Conservation (phyloP, 2,113 vertebrate genomes). For the Cettia cetti region DNA sequence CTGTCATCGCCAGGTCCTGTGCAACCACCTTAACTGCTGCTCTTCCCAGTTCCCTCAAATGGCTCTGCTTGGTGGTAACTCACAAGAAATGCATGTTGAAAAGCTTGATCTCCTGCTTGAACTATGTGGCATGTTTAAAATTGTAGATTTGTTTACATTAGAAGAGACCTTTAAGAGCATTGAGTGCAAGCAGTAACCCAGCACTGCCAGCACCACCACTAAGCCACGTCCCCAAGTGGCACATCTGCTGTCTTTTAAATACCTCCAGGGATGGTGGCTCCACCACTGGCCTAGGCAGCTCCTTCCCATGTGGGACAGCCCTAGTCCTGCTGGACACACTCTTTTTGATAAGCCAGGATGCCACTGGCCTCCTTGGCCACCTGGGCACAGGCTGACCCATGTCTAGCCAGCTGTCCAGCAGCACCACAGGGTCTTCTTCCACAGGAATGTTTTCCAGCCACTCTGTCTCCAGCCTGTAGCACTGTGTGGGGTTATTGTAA, state of each 20-base stretch:
- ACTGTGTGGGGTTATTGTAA: neutral
- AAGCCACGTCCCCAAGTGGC: neutral
- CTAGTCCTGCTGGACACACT: neutral
- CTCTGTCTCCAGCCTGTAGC: neutral
- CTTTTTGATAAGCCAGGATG: neutral
- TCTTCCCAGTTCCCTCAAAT: neutral
- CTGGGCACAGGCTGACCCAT: neutral
- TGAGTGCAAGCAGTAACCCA: neutral
- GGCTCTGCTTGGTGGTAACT: neutral
- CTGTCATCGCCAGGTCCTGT: neutral
- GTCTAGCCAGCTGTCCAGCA: neutral
- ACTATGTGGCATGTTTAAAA: neutral
- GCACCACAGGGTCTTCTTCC: neutral
- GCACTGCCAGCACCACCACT: neutral
- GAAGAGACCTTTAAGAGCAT: neutral
- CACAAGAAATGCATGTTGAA: neutral
- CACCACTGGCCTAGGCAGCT: neutral
- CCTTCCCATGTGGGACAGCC: neutral
- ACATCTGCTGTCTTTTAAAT: neutral
- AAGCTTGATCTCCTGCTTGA: neutral
- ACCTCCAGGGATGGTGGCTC: too few relatives aligned
- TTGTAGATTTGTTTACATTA: neutral
- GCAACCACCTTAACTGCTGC: neutral
- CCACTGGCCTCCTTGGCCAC: neutral
- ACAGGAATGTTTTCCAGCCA: neutral